Conservation (phyloP, 2,797 vertebrate species). For the Enteromius paludinosus region DNA sequence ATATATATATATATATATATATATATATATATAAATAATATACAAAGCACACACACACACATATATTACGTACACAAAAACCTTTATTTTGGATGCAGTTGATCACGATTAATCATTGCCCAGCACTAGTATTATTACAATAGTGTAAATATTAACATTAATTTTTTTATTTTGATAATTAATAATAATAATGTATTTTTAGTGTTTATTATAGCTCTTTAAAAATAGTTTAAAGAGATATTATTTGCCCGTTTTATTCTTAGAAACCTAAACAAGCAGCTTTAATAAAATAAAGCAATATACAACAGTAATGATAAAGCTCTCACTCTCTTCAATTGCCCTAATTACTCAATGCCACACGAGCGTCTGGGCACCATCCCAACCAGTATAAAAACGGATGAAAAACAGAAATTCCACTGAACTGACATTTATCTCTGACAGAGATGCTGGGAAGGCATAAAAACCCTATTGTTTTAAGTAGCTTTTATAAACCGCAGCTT, state of each 20-base stretch:
- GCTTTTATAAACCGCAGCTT: not conserved
- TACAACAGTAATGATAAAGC: not conserved
- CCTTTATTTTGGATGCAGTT: no score
- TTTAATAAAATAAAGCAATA: not conserved
- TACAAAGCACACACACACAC: no score
- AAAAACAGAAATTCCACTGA: slow-evolving; percentile 5
- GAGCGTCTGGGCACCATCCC: slow-evolving; percentile 2
- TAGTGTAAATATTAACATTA: not conserved
- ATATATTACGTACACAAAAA: no score
- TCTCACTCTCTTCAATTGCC: not conserved
- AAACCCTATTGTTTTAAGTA: not conserved
- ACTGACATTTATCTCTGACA: slow-evolving; percentile 1
- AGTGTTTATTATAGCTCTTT: not conserved
- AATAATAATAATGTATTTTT: not conserved
- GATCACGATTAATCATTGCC: no score
- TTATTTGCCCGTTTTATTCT: not conserved
- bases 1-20: no score
- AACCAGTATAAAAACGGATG: not conserved
- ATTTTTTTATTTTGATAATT: no score
- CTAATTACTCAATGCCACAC: not conserved
- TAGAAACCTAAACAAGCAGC: not conserved
- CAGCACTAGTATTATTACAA: not conserved
- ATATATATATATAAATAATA: no score
- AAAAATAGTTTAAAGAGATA: not conserved
- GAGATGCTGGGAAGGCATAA: not conserved